phyloP scores from a whole-genome alignment of 64 coral and sea anemone genomes.

The Actinia tenebrosa region DNA sequence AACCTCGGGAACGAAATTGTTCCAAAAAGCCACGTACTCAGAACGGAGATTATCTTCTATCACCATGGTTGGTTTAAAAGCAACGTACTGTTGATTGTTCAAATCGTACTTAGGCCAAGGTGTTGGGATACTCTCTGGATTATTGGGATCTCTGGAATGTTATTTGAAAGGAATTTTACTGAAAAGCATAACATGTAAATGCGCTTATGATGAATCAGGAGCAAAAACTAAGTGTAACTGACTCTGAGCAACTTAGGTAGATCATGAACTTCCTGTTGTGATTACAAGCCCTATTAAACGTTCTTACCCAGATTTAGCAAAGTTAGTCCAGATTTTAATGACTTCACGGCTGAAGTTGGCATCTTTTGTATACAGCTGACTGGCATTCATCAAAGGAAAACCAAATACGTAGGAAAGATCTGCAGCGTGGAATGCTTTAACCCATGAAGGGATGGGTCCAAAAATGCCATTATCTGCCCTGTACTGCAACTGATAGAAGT shows the following conservation, averaged over 20 bases:
- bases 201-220: neutral
- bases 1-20: neutral
- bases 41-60: slow-evolving; percentile 44
- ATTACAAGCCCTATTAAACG: too few species aligned
- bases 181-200: too few species aligned
- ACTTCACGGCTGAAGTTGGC: slow-evolving; percentile 35
- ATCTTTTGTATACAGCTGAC: neutral
- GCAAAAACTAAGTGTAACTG: neutral
- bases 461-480: neutral
- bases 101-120: slow-evolving; percentile 12
- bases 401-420: slow-evolving; percentile 61
- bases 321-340: slow-evolving; percentile 39
- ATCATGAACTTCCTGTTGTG: too few species aligned
- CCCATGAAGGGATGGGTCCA: slow-evolving; percentile 36
- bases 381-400: neutral
- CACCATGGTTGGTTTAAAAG: slow-evolving; percentile 26
- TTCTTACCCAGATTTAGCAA: slow-evolving; percentile 46
- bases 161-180: neutral
- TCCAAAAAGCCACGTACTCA: slow-evolving; percentile 66
- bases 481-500: slow-evolving; percentile 41
- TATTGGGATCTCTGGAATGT: neutral
- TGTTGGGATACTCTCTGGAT: neutral
- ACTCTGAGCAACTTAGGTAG: too few species aligned
- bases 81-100: slow-evolving; percentile 32
- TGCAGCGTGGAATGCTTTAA: slow-evolving; percentile 33